A percentile compares a stretch with the other conserved stretches of the same genome.
Evolutionary conservation across 2,113 vertebrate genomes (phyloP).

Genomic region (Heterochromis multidens): DNA sequence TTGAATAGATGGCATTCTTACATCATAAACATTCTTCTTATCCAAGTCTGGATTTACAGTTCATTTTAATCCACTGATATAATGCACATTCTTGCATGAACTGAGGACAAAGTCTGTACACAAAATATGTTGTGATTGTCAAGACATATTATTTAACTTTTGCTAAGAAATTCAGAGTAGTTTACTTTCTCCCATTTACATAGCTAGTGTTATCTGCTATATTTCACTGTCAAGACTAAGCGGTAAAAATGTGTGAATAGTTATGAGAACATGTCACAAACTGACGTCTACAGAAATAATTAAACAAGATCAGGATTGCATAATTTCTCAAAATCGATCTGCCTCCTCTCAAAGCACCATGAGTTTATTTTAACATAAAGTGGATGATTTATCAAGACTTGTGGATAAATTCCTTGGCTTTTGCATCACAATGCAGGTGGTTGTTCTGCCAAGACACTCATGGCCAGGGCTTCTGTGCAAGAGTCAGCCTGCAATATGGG

Average conservation of each 20-base stretch:
- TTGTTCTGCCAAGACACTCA: constrained; percentile 54
- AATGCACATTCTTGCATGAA: not conserved
- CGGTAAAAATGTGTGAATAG: not conserved
- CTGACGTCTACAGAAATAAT: not conserved
- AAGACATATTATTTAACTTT: not conserved
- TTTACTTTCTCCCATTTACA: not conserved
- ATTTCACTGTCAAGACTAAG: not conserved
- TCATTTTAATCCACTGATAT: not conserved
- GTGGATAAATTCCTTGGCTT: constrained; percentile 52
- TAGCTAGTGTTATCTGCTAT: not conserved
- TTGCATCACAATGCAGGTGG: constrained; percentile 65
- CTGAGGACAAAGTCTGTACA: not conserved
- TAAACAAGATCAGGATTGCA: not conserved
- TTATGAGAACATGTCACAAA: not conserved
- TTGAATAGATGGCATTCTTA: not conserved
- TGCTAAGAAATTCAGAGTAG: not conserved
- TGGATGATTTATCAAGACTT: constrained; percentile 62
- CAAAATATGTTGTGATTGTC: not conserved
- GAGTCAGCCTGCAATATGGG: constrained; percentile 71
- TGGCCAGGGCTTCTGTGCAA: constrained; percentile 45
- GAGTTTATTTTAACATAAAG: constrained; percentile 40
- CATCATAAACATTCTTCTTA: not conserved
- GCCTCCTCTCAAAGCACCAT: not conserved
- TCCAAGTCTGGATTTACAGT: not conserved
- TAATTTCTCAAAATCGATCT: not conserved